Base-by-base conservation (phyloP, 2,888 invertebrate species). In the Polymixis flavicincta region DNA sequence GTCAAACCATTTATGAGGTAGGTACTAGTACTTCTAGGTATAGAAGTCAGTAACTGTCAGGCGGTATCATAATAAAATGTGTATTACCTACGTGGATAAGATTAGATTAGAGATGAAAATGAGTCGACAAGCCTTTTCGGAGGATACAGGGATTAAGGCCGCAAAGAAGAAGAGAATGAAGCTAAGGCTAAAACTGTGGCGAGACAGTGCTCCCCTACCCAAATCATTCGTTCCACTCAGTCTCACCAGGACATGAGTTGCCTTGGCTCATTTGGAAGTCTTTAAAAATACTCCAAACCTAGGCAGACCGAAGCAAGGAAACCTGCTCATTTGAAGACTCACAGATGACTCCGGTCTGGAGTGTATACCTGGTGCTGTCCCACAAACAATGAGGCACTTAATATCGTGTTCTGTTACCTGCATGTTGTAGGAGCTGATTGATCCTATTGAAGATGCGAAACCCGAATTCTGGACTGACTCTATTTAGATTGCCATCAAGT, bases 31-130 rank as follows among this genome's bases (percentile, higher is more conserved):
- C 77, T 28, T 52, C 50, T 22, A 28, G 19, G 71, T 13, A 42
- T 70, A 14, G 14, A 28, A 14, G 22, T 19, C 13, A 28, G 32
- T 22, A 32, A 45, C 78, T 32, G 57, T 52, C 50, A 32, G 17
- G 9, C 11, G 25, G 19, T 57, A 32, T 57, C 19, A 60, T 32
- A 60, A 60, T 60, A 48, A 45, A 67, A 59, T 7, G 28, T 54
- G 14, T 48, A 54, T 37, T 25, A 28, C 7, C 25, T 11, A 37
- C 22, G 13, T 6, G 11, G 32, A 17, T 9, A 60, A 37, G 72
- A 77, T 80, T 5, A 72, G 55, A 77, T 72, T 28, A 1, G 11
- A 71, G 22, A n/a, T 57, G 17, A 72, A 72, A 52, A 19, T n/a
- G 17, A 17, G n/a, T 55, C 17, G 37, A 25, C 9, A 28, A 4